These are phyloP conservation scores for Eristalis tenax DNA, from an alignment of 2,888 invertebrate genomes.

Conservation along the genomic window DNA sequence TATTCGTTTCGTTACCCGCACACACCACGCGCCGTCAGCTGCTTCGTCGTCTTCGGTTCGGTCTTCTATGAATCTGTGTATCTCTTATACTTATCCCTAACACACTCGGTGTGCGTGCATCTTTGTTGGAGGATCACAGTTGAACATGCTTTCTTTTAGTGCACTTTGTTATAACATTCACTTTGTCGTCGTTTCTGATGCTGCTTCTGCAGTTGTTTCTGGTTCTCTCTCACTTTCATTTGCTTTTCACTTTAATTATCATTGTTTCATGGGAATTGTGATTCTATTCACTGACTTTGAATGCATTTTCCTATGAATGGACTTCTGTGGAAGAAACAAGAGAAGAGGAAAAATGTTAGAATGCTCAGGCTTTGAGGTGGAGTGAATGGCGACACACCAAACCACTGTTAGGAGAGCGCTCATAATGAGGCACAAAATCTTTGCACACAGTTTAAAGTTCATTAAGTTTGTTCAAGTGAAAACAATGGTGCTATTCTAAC, in stretches of 20 bases:
- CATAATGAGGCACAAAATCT: neutral
- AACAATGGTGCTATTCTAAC: neutral
- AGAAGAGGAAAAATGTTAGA: conserved; percentile 9
- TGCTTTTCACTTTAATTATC: conserved; percentile 55
- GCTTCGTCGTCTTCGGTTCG: neutral
- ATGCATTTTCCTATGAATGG: neutral
- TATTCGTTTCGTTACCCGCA: neutral
- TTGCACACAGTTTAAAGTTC: neutral
- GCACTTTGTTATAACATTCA: conserved; percentile 3
- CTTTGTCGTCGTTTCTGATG: neutral
- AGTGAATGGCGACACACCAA: neutral
- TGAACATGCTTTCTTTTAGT: conserved; percentile 33
- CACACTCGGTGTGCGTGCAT: conserved; percentile 50
- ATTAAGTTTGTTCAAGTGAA: neutral
- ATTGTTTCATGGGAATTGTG: conserved; percentile 32
- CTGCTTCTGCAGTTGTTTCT: neutral
- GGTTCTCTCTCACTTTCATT: conserved; percentile 19
- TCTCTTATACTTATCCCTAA: neutral
- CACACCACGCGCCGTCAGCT: neutral
- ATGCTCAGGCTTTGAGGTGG: neutral
- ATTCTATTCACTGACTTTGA: conserved; percentile 4
- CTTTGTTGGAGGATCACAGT: conserved; percentile 49
- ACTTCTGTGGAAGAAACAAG: conserved; percentile 24
- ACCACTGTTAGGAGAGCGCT: neutral
- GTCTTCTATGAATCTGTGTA: neutral